Evolutionary conservation across 2,888 invertebrate species (phyloP).

Genomic region (Mystacides longicornis): DNA sequence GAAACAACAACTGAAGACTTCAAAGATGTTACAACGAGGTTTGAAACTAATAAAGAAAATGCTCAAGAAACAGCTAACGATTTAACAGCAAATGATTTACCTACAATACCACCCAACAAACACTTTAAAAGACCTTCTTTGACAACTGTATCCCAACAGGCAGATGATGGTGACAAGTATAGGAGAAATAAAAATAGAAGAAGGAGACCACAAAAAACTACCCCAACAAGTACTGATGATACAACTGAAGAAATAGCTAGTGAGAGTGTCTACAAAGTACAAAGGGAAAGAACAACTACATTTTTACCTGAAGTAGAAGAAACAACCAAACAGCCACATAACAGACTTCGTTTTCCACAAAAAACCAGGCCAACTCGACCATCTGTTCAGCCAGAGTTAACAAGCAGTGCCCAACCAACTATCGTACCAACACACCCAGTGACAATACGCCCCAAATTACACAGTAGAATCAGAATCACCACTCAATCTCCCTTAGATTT

Average conservation of each 20-base stretch:
- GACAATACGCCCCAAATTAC: constrained; percentile 38
- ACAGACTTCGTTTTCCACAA: constrained; percentile 35
- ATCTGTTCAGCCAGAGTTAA: constrained; percentile 40
- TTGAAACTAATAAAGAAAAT: constrained; percentile 25
- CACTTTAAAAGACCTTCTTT: constrained; percentile 42
- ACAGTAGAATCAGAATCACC: constrained; percentile 22
- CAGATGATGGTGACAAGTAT: constrained; percentile 37
- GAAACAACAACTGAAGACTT: constrained; percentile 29
- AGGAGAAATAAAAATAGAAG: constrained; percentile 45
- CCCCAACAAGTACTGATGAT: constrained; percentile 29
- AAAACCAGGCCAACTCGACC: constrained; percentile 40
- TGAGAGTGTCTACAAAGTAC: constrained; percentile 10
- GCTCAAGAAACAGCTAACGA: constrained; percentile 31
- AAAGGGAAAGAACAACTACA: constrained; percentile 18
- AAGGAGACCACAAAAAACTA: constrained; percentile 38
- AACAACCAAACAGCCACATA: constrained; percentile 37
- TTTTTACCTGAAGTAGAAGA: constrained; percentile 34
- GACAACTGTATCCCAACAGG: constrained; percentile 26
- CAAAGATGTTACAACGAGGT: constrained; percentile 24
- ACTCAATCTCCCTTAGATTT: constrained; percentile 34
- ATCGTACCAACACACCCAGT: constrained; percentile 43
- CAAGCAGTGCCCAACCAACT: constrained; percentile 44
- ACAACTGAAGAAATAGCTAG: constrained; percentile 25
- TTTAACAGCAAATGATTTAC: constrained; percentile 36
- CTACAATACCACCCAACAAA: constrained; percentile 43